Conservation (phyloP, 2,113 vertebrate genomes). For the Eonycteris spelaea region DNA sequence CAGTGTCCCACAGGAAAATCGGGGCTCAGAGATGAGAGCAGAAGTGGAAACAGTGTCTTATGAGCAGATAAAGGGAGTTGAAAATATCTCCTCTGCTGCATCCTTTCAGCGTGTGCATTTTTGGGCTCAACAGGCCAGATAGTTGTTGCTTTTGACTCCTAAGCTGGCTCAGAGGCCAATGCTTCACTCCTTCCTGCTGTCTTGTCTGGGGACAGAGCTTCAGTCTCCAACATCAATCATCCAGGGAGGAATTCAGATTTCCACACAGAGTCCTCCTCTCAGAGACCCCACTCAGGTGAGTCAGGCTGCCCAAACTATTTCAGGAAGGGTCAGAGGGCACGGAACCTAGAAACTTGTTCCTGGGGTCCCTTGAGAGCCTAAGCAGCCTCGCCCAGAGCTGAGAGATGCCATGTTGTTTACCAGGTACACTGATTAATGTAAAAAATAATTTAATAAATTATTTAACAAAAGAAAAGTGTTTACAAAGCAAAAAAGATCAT, state of each 20-base stretch:
- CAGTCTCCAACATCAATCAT: neutral
- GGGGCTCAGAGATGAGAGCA: too few species aligned
- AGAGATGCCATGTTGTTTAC: neutral
- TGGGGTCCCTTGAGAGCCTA: neutral
- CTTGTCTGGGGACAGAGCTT: neutral
- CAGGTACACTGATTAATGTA: neutral
- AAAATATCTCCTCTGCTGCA: neutral
- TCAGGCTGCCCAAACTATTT: neutral
- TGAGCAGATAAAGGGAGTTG: neutral
- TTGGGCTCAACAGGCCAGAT: too few species aligned
- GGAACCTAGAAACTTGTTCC: neutral
- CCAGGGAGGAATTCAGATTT: neutral
- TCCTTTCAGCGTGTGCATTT: fast-evolving
- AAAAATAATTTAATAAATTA: neutral
- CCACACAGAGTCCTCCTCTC: neutral
- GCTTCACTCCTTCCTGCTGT: neutral
- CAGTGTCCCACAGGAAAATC: too few species aligned
- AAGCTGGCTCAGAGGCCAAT: neutral
- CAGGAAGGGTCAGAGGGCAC: neutral
- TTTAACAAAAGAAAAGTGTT: too few species aligned
- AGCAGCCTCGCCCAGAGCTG: too few species aligned
- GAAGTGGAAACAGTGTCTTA: too few species aligned
- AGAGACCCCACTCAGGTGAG: too few species aligned
- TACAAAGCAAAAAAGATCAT: neutral
- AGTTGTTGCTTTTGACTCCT: neutral